phyloP scores from a whole-genome alignment of 2,888 invertebrate genomes.

The Phyto melanocephala region DNA sequence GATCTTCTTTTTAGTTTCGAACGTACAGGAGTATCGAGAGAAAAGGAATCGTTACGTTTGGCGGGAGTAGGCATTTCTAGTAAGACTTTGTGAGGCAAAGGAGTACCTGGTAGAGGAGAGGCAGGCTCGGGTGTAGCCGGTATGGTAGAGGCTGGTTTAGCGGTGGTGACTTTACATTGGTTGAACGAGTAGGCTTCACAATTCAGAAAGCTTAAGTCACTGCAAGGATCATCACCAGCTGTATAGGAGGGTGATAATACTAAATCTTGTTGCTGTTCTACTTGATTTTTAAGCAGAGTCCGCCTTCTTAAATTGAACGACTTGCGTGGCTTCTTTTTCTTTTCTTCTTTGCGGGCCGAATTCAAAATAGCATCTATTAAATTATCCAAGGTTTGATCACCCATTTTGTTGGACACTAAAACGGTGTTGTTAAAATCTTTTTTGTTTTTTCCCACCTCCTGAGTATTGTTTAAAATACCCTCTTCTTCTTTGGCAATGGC shows the following conservation, averaged over 20 bases:
- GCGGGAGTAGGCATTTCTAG: conserved; percentile 69
- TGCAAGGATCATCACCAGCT: conserved; percentile 77
- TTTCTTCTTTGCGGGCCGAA: conserved; percentile 75
- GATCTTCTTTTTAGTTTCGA: conserved; percentile 66
- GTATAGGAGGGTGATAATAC: conserved; percentile 76
- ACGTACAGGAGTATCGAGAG: conserved; percentile 71
- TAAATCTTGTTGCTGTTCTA: conserved; percentile 59
- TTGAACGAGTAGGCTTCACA: conserved; percentile 29
- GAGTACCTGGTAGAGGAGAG: conserved; percentile 63
- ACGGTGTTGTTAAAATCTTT: conserved; percentile 66
- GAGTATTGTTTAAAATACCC: neutral
- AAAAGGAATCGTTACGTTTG: conserved; percentile 68
- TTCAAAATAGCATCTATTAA: conserved; percentile 78
- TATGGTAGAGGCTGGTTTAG: neutral
- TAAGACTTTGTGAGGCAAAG: conserved; percentile 55
- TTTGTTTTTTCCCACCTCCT: conserved; percentile 55
- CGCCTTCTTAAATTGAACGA: conserved; percentile 75
- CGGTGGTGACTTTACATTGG: neutral
- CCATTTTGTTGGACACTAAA: conserved; percentile 74
- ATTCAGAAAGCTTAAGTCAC: conserved; percentile 75
- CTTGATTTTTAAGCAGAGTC: conserved; percentile 72
- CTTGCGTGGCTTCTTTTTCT: conserved; percentile 72
- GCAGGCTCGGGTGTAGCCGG: conserved; percentile 68
- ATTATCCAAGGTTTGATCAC: conserved; percentile 76
- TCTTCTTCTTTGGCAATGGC: conserved; percentile 65